A percentile compares a stretch with the other conserved stretches of the same genome.
phyloP scores from a whole-genome alignment of 2,888 invertebrate genomes.

The Steromphala cineraria region DNA sequence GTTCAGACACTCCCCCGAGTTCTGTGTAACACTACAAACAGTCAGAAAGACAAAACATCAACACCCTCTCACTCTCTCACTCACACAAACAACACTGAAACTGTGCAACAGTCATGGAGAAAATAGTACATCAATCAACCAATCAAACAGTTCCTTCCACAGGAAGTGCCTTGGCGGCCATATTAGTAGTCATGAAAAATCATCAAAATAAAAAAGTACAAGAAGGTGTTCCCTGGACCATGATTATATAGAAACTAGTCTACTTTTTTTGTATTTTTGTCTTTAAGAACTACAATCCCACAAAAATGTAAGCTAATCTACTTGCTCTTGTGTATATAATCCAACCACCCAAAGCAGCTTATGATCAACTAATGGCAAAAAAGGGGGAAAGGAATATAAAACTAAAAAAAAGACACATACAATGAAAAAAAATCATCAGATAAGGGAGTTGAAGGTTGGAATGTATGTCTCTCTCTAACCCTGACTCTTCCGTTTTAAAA shows the following conservation, averaged over 20 bases:
- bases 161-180: slow-evolving; percentile 10
- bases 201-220: slow-evolving; percentile 7
- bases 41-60: neutral
- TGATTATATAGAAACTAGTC: slow-evolving; percentile 6
- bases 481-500: too few relatives aligned
- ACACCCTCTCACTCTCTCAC: neutral
- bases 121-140: neutral
- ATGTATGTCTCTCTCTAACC: neutral
- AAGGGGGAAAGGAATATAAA: neutral
- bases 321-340: neutral
- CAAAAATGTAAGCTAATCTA: slow-evolving; percentile 3
- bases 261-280: slow-evolving; percentile 12
- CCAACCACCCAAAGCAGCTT: neutral
- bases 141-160: neutral
- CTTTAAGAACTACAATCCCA: neutral
- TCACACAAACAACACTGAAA: slow-evolving; percentile 16
- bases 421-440: neutral
- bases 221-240: slow-evolving; percentile 19
- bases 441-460: neutral
- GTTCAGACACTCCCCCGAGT: neutral
- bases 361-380: neutral
- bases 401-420: neutral
- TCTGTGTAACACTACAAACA: slow-evolving; percentile 9
- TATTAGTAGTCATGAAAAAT: slow-evolving; percentile 21
- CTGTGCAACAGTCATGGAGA: slow-evolving; percentile 21